Conservation (phyloP, 2,797 vertebrate species). For the Syndactyla subalaris region DNA sequence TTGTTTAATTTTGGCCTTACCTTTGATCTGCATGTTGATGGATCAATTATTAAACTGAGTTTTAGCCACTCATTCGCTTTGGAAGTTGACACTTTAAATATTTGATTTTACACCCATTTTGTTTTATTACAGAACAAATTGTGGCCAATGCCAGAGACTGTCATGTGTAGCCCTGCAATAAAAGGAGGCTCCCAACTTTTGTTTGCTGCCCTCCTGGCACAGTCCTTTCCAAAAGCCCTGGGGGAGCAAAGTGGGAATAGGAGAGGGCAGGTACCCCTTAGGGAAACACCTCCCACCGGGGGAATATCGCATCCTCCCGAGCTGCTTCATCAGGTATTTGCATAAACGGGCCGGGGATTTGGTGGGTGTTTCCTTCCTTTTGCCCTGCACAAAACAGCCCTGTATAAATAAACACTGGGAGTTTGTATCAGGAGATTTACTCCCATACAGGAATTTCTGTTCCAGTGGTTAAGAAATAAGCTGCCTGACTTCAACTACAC, state of each 20-base stretch:
- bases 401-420: not conserved
- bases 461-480: constrained; percentile 85
- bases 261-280: not conserved
- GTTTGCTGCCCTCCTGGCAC: not conserved
- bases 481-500: constrained; percentile 86
- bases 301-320: not conserved
- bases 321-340: not conserved
- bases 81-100: constrained; percentile 71
- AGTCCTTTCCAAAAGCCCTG: rapidly evolving
- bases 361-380: not conserved
- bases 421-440: not conserved
- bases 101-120: constrained; percentile 65
- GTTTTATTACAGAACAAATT: constrained; percentile 57
- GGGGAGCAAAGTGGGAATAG: rapidly evolving
- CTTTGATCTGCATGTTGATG: constrained; percentile 72
- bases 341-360: not conserved
- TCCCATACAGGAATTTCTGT: constrained; percentile 67
- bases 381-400: constrained; percentile 19
- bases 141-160: constrained; percentile 28
- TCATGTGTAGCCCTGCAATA: not conserved
- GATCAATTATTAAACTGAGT: constrained; percentile 66
- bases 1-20: constrained; percentile 71
- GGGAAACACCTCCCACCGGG: not conserved
- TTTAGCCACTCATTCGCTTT: constrained; percentile 45
- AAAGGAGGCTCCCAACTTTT: not conserved